Base-by-base conservation (phyloP, 1,140 invertebrate species). In the Drosophila athabasca region DNA sequence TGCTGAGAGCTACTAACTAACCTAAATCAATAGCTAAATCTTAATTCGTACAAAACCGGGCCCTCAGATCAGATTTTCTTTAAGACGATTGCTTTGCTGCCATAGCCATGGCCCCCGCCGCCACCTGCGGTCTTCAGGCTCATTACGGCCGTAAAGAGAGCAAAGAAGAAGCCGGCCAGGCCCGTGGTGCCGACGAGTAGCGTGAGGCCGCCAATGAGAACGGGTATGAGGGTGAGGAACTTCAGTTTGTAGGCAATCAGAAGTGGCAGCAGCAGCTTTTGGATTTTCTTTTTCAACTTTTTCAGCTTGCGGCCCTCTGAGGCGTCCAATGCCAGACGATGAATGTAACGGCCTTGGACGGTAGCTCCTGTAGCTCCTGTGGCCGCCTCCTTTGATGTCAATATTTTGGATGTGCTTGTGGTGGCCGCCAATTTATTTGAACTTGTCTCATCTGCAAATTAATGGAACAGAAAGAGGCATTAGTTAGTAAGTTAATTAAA, bases 111-210 rank as follows among this genome's bases (percentile, higher is more conserved):
- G 29, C 77, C 74, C 13, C 64, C 74, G 59, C 72, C 76, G 45
- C 62, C 76, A 45, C 64, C 61, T 31, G 89, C 59, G 19, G 75
- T 73, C 66, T 94, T 93, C 46, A 94, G 76, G 65, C 93, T 93
- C 93, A 94, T 94, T 17, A 93, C 93, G 8, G 94, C 93, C 62
- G 93, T 95, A 79, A 97, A 97, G 2, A 97, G 91, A 1, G 96
- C 95, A 90, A 97, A 97, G 93, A 97, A 97, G 92, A 97, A 97
- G 65, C 96, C 96, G 13, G 95, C 96, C 39, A 97, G 91, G 6
- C 95, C 94, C 5, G 96, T 96, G 2, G 95, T 95, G 50, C 95
- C 95, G 1, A 95, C 94, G 19, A 97, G 91, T 7, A 97, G 92
- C 1, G 96, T 92, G 24, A 96, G 87, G 9, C 95, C 95, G 19